phyloP scores from a whole-genome alignment of 2,888 invertebrate species.

The Acanthosoma haemorrhoidale region DNA sequence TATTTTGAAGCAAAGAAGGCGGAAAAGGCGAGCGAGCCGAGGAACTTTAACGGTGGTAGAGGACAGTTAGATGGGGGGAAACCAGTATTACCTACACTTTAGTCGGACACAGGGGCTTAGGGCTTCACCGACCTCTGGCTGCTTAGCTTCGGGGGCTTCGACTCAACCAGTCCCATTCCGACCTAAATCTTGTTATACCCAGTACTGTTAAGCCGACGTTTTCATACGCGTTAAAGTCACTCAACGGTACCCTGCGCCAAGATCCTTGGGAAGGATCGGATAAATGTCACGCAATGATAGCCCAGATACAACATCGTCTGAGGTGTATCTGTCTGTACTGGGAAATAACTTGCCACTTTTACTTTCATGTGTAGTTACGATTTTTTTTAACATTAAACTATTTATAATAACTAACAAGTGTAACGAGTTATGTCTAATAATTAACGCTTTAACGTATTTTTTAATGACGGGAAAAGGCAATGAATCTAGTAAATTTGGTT shows the following conservation, averaged over 20 bases:
- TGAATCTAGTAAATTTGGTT: no score
- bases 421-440: no score
- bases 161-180: no score
- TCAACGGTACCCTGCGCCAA: background rate
- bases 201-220: background rate
- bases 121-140: background rate
- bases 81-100: conserved; percentile 23
- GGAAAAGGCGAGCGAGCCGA: background rate
- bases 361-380: background rate
- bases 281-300: conserved; percentile 1
- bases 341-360: background rate
- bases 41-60: conserved; percentile 25
- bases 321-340: background rate
- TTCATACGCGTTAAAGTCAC: conserved; percentile 12
- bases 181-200: background rate
- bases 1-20: background rate
- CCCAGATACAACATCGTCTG: background rate
- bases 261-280: no score
- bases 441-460: no score
- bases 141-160: background rate
- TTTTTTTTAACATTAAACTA: no score
- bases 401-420: no score
- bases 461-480: no score
- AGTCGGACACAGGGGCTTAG: conserved; percentile 6
- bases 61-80: conserved; percentile 24